Base-by-base conservation (phyloP, 2,888 invertebrate species). In the Phrixothrix hirtus region DNA sequence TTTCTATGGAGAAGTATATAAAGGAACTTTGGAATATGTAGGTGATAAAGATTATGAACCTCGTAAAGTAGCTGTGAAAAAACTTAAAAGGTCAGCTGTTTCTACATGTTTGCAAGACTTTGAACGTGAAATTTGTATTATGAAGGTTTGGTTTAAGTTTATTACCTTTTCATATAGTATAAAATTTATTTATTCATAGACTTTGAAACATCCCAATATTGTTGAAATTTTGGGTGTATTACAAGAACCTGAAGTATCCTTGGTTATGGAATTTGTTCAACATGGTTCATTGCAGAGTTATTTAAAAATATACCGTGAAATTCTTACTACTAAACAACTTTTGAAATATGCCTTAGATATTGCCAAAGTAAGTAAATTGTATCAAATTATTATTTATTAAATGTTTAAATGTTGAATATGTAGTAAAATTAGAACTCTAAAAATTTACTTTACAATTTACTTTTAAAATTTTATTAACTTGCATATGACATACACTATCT, bases 221-320 rank as follows among this genome's bases (percentile, higher is more conserved):
- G 93, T 95, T 0, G 86, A 88, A 76, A 92, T 95, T 63, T 82
- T 90, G 49, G 92, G 89, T 12, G 88, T 90, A 17, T 83, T 88
- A 62, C 83, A 88, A 64, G 86, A 87, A 59, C 87, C 88, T 0
- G 87, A 88, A 63, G 83, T 89, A 9, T 84, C 87, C 47, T 83
- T 94, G 46, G 89, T 95, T 6, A 94, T 95, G 94, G 94, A 95
- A 76, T 94, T 85, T 68, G 79, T 94, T 3, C 87, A 87, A 48
- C 86, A 89, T 62, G 92, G 93, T 25, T 92, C 92, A 0, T 81
- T 95, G 54, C 83, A 87, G 65, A 85, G 86, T 70, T 93, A 92
- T 74, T 78, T 95, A 58, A 85, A 85, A 68, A 87, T 88, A 53
- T 81, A 88, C 65, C 83, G 84, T 12, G 87, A 89, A 63, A 82